phyloP scores from a whole-genome alignment of 2,113 vertebrate species.

The Pygoscelis adeliae region DNA sequence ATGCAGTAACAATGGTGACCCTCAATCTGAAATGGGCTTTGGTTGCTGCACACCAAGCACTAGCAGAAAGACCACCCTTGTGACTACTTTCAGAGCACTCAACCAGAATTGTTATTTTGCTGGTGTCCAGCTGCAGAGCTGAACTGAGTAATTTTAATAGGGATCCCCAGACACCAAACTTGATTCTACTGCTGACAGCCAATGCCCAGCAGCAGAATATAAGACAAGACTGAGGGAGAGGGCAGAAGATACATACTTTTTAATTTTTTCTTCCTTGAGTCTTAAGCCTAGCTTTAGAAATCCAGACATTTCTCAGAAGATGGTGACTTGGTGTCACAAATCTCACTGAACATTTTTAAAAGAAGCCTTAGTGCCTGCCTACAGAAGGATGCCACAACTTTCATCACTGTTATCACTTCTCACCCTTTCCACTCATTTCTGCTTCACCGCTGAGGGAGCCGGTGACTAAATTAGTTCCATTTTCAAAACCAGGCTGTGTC shows the following conservation, averaged over 20 bases:
- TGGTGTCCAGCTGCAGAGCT: not conserved
- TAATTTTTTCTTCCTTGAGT: not conserved
- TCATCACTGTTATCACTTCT: not conserved
- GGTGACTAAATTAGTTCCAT: constrained; percentile 2
- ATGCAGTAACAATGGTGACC: accelerated
- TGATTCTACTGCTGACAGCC: not conserved
- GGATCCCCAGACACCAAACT: not conserved
- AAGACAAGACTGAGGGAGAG: not conserved
- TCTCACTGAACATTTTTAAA: not conserved
- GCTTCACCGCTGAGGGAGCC: not conserved
- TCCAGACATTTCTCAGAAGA: not conserved
- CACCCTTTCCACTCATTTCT: not conserved
- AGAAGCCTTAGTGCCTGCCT: not conserved
- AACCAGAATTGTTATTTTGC: not conserved
- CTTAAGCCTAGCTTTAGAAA: not conserved
- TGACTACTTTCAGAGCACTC: not conserved
- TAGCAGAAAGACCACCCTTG: not conserved
- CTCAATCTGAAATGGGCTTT: not conserved
- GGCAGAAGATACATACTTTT: not conserved
- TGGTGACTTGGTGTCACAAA: not conserved
- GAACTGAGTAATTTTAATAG: not conserved
- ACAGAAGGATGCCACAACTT: not conserved
- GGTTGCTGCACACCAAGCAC: accelerated
- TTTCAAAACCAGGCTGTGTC: not conserved
- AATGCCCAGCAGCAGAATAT: not conserved